Percentiles rank a stretch among this genome's conserved stretches.
Conservation (phyloP, 2,888 invertebrate species). For the Eristalis tenax region DNA sequence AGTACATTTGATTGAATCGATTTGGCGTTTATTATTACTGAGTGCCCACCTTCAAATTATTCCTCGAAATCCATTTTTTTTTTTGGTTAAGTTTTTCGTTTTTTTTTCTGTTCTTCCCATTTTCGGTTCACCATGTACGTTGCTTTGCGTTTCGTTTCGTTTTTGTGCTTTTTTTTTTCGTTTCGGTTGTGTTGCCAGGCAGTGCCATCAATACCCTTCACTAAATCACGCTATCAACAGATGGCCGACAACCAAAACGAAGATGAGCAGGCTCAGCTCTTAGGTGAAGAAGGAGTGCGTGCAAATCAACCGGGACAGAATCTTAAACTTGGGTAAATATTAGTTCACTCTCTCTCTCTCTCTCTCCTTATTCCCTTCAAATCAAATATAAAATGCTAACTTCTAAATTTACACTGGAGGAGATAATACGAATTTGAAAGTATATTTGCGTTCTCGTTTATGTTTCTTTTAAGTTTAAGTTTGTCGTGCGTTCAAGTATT, state of each 20-base stretch:
- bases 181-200: conserved; percentile 84
- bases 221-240: conserved; percentile 85
- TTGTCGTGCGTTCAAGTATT: conserved; percentile 35
- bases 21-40: background rate
- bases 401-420: conserved; percentile 61
- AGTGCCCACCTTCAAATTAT: conserved; percentile 49
- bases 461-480: conserved; percentile 5
- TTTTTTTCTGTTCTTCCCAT: conserved; percentile 49
- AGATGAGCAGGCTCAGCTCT: conserved; percentile 97
- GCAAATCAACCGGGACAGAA: conserved; percentile 91
- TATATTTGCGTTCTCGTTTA: conserved; percentile 21
- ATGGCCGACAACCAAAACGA: conserved; percentile 98
- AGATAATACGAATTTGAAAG: conserved; percentile 28
- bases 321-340: conserved; percentile 97
- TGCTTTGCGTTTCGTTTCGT: conserved; percentile 65
- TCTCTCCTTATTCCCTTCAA: conserved; percentile 47
- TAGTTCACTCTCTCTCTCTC: conserved; percentile 73
- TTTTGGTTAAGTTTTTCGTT: conserved; percentile 47
- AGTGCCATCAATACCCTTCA: conserved; percentile 84
- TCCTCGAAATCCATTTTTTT: background rate
- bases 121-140: conserved; percentile 50
- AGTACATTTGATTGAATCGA: too few species aligned
- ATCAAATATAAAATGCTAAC: conserved; percentile 13
- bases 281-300: conserved; percentile 97
- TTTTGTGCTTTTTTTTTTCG: conserved; percentile 73